These are phyloP conservation scores for Datnioides undecimradiatus DNA, from an alignment of 2,113 vertebrate species.

Conservation along the genomic window DNA sequence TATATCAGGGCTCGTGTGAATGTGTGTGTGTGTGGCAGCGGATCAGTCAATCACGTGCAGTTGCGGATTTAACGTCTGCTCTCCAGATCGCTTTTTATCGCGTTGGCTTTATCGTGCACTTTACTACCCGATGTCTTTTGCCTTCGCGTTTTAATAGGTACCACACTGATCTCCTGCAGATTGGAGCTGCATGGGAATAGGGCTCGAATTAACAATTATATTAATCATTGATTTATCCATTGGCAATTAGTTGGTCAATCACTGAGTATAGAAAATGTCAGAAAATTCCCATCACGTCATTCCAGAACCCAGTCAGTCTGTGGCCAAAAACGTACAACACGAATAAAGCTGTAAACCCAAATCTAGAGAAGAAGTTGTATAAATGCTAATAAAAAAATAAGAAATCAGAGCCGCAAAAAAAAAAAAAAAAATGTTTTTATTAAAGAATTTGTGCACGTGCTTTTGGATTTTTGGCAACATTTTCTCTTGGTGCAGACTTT, in stretches of 20 bases:
- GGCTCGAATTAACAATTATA: not conserved
- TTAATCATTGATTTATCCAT: not conserved
- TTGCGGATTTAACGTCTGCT: not conserved
- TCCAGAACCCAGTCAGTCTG: not conserved
- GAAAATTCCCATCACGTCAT: too few relatives aligned
- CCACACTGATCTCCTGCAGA: not conserved
- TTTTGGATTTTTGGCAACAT: not conserved
- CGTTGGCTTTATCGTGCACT: not conserved
- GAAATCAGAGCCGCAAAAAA: not conserved
- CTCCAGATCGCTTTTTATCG: conserved; percentile 4
- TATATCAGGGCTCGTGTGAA: conserved; percentile 10
- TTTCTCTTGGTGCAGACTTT: not conserved
- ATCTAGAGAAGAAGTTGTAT: not conserved
- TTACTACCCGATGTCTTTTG: not conserved
- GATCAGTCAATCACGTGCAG: conserved; percentile 2
- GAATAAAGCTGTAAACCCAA: not conserved
- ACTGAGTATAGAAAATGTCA: not conserved
- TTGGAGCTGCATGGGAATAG: too few relatives aligned
- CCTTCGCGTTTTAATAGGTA: not conserved
- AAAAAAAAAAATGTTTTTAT: not conserved
- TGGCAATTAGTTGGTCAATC: not conserved
- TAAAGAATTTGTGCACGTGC: not conserved
- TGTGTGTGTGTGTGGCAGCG: not conserved
- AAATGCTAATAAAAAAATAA: not conserved
- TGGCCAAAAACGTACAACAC: not conserved